Conservation (phyloP, 1,140 invertebrate species). For the Heliconius congener region DNA sequence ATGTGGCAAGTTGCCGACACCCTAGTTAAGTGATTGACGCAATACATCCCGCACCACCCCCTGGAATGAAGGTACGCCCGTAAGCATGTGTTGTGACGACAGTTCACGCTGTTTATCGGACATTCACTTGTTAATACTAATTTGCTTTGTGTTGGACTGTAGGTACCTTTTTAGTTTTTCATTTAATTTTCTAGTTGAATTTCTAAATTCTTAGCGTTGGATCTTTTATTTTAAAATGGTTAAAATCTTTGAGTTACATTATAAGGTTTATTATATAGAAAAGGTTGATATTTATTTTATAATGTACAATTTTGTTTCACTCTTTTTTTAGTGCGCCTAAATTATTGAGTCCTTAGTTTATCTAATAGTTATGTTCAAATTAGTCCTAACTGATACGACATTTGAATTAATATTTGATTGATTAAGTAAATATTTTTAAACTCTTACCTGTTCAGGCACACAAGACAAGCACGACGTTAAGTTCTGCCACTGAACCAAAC, state of each 20-base stretch:
- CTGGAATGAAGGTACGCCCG: constrained; percentile 66
- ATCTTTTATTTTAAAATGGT: background rate
- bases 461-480: no score
- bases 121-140: constrained; percentile 33
- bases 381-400: no score
- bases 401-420: no score
- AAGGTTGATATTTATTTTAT: no score
- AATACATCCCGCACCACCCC: constrained; percentile 54
- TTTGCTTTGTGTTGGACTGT: background rate
- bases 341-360: no score
- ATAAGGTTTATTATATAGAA: no score
- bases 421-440: no score
- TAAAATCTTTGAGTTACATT: background rate
- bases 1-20: constrained; percentile 36
- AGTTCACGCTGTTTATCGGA: constrained; percentile 42
- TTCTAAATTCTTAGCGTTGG: background rate
- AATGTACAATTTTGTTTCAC: no score
- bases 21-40: constrained; percentile 60
- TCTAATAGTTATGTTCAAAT: no score
- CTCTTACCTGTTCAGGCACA: no score
- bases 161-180: background rate
- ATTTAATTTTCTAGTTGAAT: background rate
- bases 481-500: no score
- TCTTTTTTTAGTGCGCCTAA: no score
- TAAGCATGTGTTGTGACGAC: constrained; percentile 50